Conservation (phyloP, 2,797 vertebrate species). For the Ptychadena robeensis region DNA sequence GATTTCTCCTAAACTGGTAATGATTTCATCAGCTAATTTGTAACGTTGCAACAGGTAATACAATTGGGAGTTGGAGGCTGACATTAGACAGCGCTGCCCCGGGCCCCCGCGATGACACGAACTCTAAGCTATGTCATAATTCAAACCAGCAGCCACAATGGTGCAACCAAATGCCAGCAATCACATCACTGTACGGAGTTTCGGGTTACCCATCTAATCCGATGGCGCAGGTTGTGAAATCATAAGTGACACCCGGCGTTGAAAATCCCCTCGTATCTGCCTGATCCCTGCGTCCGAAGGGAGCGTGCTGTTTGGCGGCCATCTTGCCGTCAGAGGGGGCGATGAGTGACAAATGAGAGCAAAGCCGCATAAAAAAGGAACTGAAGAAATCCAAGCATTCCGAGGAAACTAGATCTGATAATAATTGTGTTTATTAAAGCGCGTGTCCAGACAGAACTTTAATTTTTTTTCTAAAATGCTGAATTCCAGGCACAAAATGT, state of each 20-base stretch:
- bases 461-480: no score
- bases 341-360: not conserved
- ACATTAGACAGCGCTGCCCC: slow-evolving; percentile 36
- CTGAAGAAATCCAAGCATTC: not conserved
- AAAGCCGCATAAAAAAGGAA: not conserved
- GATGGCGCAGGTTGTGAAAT: slow-evolving; percentile 45
- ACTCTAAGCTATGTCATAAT: slow-evolving; percentile 50
- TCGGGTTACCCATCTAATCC: slow-evolving; percentile 48
- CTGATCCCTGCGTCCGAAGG: not conserved
- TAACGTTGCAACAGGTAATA: slow-evolving; percentile 52
- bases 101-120: slow-evolving; percentile 43
- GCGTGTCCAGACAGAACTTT: not conserved
- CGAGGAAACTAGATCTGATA: not conserved
- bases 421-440: not conserved
- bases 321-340: not conserved
- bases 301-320: not conserved
- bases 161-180: slow-evolving; percentile 33
- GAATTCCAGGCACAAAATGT: no score
- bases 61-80: slow-evolving; percentile 44
- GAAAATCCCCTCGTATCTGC: slow-evolving; percentile 30
- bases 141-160: slow-evolving; percentile 50
- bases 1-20: slow-evolving; percentile 10
- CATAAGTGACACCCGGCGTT: slow-evolving; percentile 16
- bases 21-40: slow-evolving; percentile 52
- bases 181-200: slow-evolving; percentile 40